phyloP scores from a whole-genome alignment of 1,140 invertebrate genomes.

The Drosophila fuyamai region DNA sequence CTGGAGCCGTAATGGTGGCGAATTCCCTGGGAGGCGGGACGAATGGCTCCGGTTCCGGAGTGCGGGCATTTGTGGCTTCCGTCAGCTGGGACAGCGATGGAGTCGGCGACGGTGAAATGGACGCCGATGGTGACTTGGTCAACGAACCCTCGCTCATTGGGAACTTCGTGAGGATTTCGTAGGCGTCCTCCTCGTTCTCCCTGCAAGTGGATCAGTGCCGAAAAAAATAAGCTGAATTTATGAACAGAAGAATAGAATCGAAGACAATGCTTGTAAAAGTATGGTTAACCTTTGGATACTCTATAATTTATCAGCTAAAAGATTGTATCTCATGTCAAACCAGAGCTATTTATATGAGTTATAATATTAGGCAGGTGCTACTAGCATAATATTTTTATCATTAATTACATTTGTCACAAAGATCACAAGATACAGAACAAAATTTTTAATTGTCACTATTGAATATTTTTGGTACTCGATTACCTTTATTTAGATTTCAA shows the following conservation, averaged over 20 bases:
- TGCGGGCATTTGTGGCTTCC: conserved; percentile 73
- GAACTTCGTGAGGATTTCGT: conserved; percentile 46
- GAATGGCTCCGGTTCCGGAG: conserved; percentile 49
- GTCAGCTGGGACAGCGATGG: conserved; percentile 39
- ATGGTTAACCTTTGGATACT: not conserved
- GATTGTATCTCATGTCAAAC: too few relatives aligned
- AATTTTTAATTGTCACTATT: too few relatives aligned
- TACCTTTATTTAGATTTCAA: too few relatives aligned
- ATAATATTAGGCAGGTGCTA: too few relatives aligned
- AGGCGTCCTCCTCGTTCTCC: conserved; percentile 58
- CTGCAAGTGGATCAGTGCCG: conserved; percentile 17
- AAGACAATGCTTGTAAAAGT: not conserved
- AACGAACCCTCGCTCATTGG: conserved; percentile 63
- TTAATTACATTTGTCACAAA: too few relatives aligned
- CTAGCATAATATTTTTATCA: too few relatives aligned
- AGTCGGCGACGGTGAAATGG: conserved; percentile 23
- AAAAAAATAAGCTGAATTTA: conserved; percentile 2
- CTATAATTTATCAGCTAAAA: not conserved
- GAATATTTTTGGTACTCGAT: too few relatives aligned
- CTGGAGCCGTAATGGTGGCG: conserved; percentile 2
- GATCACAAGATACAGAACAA: too few relatives aligned
- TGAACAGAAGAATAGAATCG: conserved; percentile 6
- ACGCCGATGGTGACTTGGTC: conserved; percentile 61
- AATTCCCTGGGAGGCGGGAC: conserved; percentile 10
- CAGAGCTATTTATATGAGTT: too few relatives aligned